Percentiles rank a stretch among this genome's conserved stretches.
phyloP scores from a whole-genome alignment of 1,140 invertebrate genomes.

The Tetraneura akinire region DNA sequence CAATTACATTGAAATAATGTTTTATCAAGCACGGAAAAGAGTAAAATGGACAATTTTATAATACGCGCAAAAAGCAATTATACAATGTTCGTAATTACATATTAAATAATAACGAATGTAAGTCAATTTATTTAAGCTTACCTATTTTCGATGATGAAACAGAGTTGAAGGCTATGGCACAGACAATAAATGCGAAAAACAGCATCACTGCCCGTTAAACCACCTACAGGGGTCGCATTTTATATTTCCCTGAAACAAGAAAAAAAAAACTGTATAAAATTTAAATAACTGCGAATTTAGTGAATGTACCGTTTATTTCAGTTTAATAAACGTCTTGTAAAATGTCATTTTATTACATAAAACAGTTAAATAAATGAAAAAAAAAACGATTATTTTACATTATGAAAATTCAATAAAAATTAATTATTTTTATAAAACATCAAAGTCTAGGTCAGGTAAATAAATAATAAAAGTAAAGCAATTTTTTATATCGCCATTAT shows the following conservation, averaged over 20 bases:
- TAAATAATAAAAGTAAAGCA: no score
- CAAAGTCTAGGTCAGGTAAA: no score
- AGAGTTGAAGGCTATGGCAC: constrained; percentile 25
- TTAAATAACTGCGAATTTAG: constrained; percentile 21
- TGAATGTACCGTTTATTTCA: not conserved
- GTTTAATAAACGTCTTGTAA: not conserved
- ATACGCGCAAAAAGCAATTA: not conserved
- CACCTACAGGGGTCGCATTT: constrained; percentile 45
- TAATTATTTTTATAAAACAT: no score
- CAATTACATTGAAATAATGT: not conserved
- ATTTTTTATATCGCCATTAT: no score
- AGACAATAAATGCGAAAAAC: constrained; percentile 38
- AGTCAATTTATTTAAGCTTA: constrained; percentile 6
- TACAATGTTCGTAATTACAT: not conserved
- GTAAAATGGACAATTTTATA: not conserved
- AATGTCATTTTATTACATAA: not conserved
- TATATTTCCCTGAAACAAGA: constrained; percentile 35
- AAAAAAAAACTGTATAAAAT: constrained; percentile 30
- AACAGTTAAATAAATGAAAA: not conserved
- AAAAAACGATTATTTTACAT: no score
- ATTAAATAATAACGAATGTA: no score
- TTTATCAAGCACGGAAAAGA: not conserved
- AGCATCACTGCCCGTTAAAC: constrained; percentile 48
- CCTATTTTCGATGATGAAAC: constrained; percentile 36
- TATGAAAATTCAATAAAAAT: no score